Base-by-base conservation (phyloP, 2,113 vertebrate species). In the Peromyscus polionotus region DNA sequence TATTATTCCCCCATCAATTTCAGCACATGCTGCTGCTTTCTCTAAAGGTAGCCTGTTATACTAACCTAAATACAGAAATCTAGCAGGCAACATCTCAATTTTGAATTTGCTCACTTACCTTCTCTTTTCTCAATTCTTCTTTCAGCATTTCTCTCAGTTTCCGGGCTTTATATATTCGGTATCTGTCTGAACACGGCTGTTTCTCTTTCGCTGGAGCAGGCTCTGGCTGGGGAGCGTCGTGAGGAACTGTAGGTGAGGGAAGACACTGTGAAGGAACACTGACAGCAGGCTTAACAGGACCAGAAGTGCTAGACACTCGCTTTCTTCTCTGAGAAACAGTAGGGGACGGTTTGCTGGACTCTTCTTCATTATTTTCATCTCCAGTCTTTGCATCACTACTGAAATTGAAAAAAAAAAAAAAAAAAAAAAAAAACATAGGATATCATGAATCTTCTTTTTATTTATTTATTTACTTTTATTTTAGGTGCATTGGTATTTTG, bases 61-160 rank as follows among this genome's bases (percentile, higher is more conserved):
- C n/a, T 67, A 59, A 81, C 3, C 95, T 20, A 88, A 91, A 90
- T 94, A 61, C 24, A 94, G 80, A 93, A 95, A 81, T 81, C 33
- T 28, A 91, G 5, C 68, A 95, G 22, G 17, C 13, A 89, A 51
- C 12, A 86, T 79, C 48, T 88, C 95, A 93, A 93, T 65, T 94
- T 48, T 76, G 36, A 87, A 75, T 95, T 83, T 87, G 42, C n/a
- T 96, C 77, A n/a, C 98, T 97, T 95, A 99, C 99, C 99, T 98
- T 99, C 90, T 99, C 99, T 97, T 99, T 99, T 95, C 97, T 99
- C 93, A 99, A 97, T 95, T 99, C 99, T 88, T 99, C 98, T 97
- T 97, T 99, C 84, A 99, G 99, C 98, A 99, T 98, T 88, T 99
- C 99, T 95, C 99, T 98, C 83, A 99, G 98, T 97, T 99, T 99